phyloP scores from a whole-genome alignment of 2,113 vertebrate genomes.

The Poeciliopsis retropinna region DNA sequence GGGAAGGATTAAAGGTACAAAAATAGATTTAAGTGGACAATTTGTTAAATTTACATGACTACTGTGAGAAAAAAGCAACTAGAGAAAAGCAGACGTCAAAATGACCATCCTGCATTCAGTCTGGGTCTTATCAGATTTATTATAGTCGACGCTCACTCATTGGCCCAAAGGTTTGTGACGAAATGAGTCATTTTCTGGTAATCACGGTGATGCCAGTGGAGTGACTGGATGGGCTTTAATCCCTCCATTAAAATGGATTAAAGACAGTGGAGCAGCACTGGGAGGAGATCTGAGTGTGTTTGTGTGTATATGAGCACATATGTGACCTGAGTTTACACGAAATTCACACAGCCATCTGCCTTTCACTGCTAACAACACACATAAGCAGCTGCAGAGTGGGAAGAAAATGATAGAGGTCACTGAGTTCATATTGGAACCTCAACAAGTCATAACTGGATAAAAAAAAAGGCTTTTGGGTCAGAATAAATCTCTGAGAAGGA shows the following conservation, averaged over 20 bases:
- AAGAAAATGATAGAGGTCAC: conserved; percentile 38
- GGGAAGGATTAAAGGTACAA: not conserved
- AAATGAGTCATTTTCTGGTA: conserved; percentile 65
- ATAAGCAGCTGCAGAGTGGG: conserved; percentile 3
- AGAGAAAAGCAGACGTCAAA: conserved; percentile 46
- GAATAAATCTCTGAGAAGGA: not conserved
- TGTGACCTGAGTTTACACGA: conserved; percentile 50
- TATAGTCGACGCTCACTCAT: conserved; percentile 47
- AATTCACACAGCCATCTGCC: conserved; percentile 58
- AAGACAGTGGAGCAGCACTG: conserved; percentile 63
- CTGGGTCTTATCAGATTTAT: conserved; percentile 72
- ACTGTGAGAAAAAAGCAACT: conserved; percentile 7
- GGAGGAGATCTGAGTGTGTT: conserved; percentile 38
- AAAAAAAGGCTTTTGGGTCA: not conserved
- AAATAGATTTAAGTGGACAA: not conserved
- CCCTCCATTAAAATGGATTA: conserved; percentile 80
- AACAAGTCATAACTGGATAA: conserved; percentile 5
- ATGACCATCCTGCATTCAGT: conserved; percentile 50
- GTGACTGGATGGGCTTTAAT: conserved; percentile 71
- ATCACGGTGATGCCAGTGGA: conserved; percentile 65
- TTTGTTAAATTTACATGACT: conserved; percentile 15
- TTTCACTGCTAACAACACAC: conserved; percentile 31
- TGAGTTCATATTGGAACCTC: conserved; percentile 21
- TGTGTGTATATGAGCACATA: not conserved
- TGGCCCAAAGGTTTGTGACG: conserved; percentile 60